Conservation (phyloP, 2,888 invertebrate genomes). For the Ochropleura leucogaster region DNA sequence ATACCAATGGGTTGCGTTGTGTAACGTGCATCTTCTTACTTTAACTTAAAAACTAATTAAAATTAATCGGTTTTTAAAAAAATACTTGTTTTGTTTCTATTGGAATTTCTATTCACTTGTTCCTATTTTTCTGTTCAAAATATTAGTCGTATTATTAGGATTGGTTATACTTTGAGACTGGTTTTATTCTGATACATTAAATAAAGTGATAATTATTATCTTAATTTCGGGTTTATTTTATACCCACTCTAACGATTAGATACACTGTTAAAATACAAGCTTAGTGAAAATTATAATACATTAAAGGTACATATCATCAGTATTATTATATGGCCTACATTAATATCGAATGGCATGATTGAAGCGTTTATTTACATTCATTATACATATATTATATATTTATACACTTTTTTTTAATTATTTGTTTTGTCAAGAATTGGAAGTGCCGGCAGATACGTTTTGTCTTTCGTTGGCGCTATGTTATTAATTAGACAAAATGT, state of each 20-base stretch:
- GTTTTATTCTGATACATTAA: conserved; percentile 2
- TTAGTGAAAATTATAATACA: conserved; percentile 16
- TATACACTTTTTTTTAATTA: conserved; percentile 22
- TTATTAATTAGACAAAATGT: neutral
- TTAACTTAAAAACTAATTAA: conserved; percentile 22
- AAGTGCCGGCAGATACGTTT: neutral
- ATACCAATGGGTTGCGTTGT: neutral
- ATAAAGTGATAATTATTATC: neutral
- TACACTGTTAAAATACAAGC: conserved; percentile 34
- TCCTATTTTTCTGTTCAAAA: neutral
- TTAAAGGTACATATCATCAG: conserved; percentile 35
- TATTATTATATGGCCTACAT: conserved; percentile 47
- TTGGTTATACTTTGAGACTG: no score
- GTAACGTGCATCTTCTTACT: neutral
- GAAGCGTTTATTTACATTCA: conserved; percentile 44
- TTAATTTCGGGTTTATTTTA: neutral
- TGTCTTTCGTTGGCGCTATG: neutral
- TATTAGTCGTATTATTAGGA: neutral
- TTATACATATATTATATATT: neutral
- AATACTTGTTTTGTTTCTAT: conserved; percentile 21
- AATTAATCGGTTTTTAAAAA: neutral
- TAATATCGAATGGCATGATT: conserved; percentile 56
- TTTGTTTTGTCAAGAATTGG: conserved; percentile 22
- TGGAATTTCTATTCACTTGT: conserved; percentile 4
- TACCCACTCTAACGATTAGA: conserved; percentile 9